A percentile compares a stretch with the other conserved stretches of the same genome.
These are phyloP conservation scores for Amphilophus citrinellus DNA, from an alignment of 2,113 vertebrate species.

Conservation along the genomic window DNA sequence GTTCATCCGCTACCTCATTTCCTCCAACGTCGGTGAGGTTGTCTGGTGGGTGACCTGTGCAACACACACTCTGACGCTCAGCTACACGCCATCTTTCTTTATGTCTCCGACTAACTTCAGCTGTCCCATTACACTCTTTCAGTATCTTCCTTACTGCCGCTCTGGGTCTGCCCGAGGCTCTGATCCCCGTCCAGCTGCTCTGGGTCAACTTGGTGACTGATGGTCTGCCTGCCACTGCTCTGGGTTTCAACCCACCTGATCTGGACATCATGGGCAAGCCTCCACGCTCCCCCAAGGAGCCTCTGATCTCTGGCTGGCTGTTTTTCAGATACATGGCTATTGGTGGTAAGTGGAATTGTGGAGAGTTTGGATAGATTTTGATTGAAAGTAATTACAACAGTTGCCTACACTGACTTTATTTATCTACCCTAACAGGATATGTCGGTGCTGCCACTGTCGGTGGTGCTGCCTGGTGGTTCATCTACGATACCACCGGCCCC, in stretches of 20 bases:
- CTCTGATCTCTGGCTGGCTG: neutral
- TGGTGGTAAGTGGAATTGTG: constrained; percentile 80
- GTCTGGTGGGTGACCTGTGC: constrained; percentile 86
- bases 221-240: neutral
- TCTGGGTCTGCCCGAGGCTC: neutral
- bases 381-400: neutral
- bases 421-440: constrained; percentile 79
- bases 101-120: neutral
- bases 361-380: neutral
- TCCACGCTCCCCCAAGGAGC: neutral
- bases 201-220: neutral
- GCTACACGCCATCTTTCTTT: neutral
- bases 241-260: neutral
- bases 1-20: constrained; percentile 97
- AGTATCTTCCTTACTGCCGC: neutral
- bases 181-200: neutral
- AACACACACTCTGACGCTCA: neutral
- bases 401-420: neutral
- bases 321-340: constrained; percentile 97
- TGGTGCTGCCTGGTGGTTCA: constrained; percentile 92
- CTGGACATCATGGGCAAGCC: constrained; percentile 2
- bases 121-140: neutral
- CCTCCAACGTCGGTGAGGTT: constrained; percentile 95
- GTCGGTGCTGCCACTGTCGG: constrained; percentile 92
- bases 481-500: constrained; percentile 87